Conservation (phyloP, 2,113 vertebrate species). For the Neodon shergylaensis region DNA sequence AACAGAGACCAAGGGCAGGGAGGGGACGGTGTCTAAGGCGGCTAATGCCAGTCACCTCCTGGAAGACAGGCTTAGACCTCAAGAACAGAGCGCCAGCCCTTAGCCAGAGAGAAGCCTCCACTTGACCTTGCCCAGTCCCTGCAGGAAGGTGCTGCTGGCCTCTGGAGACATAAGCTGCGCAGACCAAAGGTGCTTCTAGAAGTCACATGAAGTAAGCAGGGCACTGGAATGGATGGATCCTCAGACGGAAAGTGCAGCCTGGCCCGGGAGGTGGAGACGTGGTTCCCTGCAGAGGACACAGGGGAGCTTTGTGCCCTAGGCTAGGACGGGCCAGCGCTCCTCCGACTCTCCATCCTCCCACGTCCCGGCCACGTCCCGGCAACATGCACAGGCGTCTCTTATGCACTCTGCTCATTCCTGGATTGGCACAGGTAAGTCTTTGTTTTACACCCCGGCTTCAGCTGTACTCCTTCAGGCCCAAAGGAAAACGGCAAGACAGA, state of each 20-base stretch:
- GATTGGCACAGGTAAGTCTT: conserved; percentile 91
- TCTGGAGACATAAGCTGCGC: not conserved
- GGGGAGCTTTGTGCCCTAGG: conserved; percentile 91
- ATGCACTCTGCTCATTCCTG: conserved; percentile 85
- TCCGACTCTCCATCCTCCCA: conserved; percentile 77
- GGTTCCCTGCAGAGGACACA: conserved; percentile 88
- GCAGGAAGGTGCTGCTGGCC: not conserved
- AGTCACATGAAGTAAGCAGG: conserved; percentile 61
- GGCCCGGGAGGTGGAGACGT: conserved; percentile 66
- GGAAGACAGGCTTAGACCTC: not conserved
- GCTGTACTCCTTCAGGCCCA: conserved; percentile 52
- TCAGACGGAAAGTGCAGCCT: conserved; percentile 55
- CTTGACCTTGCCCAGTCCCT: not conserved
- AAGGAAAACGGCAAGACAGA: not conserved
- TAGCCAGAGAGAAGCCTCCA: not conserved
- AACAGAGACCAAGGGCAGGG: not conserved
- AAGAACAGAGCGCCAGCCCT: not conserved
- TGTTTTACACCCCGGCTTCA: not conserved
- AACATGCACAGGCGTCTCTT: conserved; percentile 90
- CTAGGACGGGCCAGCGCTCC: conserved; percentile 81
- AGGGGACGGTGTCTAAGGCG: fast-evolving
- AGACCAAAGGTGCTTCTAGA: not conserved
- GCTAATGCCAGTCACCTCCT: not conserved
- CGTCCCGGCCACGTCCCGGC: conserved; percentile 66
- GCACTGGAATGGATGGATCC: conserved; percentile 1